Conservation (phyloP, 2,113 vertebrate genomes). For the Erpornis zantholeuca region DNA sequence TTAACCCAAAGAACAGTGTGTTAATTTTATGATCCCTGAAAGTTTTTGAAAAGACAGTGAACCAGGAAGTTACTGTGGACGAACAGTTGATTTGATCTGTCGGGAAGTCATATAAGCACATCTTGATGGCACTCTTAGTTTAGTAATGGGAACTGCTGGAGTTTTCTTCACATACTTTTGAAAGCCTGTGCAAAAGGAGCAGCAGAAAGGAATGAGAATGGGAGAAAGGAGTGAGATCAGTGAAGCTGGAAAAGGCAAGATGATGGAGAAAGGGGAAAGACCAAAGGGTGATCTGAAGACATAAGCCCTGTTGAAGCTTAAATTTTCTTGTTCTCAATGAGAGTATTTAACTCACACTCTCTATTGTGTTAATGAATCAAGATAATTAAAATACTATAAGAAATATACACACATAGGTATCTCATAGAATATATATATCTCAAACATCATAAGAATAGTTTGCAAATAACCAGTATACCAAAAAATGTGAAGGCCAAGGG, state of each 20-base stretch:
- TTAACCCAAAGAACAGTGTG: not conserved
- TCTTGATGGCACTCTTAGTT: not conserved
- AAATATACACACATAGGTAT: not conserved
- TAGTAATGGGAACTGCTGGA: not conserved
- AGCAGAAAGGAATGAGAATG: not conserved
- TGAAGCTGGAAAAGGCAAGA: not conserved
- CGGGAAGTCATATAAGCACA: not conserved
- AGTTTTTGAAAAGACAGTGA: not conserved
- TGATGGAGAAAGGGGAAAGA: not conserved
- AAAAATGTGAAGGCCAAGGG: not conserved
- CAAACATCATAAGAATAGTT: not conserved
- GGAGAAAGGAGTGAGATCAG: not conserved
- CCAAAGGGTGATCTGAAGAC: not conserved
- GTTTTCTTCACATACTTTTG: not conserved
- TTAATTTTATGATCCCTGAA: not conserved
- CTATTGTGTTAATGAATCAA: not conserved
- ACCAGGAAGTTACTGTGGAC: not conserved
- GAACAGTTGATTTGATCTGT: not conserved
- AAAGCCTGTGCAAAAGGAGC: not conserved
- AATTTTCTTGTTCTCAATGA: not conserved
- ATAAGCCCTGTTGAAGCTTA: not conserved
- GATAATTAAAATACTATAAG: not conserved
- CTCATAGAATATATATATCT: not conserved
- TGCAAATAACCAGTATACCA: not conserved
- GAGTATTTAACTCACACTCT: not conserved